Percentiles rank a stretch among this genome's conserved stretches.
Conservation (phyloP, 2,888 invertebrate species). For the Liodrosophila aerea region DNA sequence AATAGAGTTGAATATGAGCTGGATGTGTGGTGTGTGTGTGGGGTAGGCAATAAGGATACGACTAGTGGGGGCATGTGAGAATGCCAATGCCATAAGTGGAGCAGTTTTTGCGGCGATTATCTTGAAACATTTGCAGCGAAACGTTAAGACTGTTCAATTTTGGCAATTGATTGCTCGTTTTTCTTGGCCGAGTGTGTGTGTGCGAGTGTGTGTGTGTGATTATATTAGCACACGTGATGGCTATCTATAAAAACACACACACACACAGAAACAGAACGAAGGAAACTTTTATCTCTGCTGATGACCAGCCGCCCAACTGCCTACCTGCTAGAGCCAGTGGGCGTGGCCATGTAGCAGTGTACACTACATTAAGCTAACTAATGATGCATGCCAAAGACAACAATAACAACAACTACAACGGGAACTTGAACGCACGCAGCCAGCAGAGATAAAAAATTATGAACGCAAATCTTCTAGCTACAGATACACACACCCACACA, state of each 20-base stretch:
- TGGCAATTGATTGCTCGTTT: conserved; percentile 73
- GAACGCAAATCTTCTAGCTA: conserved; percentile 67
- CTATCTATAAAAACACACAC: conserved; percentile 53
- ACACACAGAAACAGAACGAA: conserved; percentile 8
- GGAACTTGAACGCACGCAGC: conserved; percentile 64
- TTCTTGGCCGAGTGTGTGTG: conserved; percentile 28
- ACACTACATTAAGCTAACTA: conserved; percentile 75
- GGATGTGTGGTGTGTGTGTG: not conserved
- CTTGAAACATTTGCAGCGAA: conserved; percentile 56
- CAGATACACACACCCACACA: conserved; percentile 25
- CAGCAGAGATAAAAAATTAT: conserved; percentile 71
- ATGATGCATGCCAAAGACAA: conserved; percentile 69
- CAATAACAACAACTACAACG: conserved; percentile 49
- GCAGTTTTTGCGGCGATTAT: conserved; percentile 71
- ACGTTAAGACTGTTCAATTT: conserved; percentile 74
- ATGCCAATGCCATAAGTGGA: conserved; percentile 55
- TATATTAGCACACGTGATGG: conserved; percentile 11
- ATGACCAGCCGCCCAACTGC: conserved; percentile 51
- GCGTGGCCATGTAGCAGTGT: conserved; percentile 43
- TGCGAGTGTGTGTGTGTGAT: conserved; percentile 10
- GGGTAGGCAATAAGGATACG: not conserved
- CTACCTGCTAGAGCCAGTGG: conserved; percentile 36
- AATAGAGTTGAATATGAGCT: conserved; percentile 1
- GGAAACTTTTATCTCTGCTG: conserved; percentile 33
- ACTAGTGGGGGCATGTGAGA: not conserved